Evolutionary conservation across 2,113 vertebrate species (phyloP).

Genomic region (Petrocephalus microphthalmus): DNA sequence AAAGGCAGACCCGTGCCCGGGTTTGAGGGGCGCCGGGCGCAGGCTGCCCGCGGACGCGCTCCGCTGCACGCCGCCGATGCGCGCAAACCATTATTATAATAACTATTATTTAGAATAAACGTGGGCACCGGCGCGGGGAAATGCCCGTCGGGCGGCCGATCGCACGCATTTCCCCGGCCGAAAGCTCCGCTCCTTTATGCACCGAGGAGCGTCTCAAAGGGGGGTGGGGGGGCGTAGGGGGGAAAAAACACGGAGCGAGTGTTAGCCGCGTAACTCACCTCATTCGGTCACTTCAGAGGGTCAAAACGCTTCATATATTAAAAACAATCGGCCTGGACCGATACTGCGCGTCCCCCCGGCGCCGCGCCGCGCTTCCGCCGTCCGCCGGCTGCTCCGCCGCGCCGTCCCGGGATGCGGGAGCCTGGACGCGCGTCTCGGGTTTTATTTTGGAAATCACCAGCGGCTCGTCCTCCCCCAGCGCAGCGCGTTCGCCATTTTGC

Average conservation of each 20-base stretch:
- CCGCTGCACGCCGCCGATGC: background rate
- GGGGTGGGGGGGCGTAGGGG: background rate
- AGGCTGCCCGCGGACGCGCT: background rate
- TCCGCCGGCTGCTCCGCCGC: conserved; percentile 15
- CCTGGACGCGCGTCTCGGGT: background rate
- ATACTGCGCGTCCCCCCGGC: conserved; percentile 23
- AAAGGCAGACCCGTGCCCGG: background rate
- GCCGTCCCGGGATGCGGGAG: background rate
- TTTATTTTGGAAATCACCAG: conserved; percentile 53
- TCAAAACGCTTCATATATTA: conserved; percentile 49
- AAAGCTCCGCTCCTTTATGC: background rate
- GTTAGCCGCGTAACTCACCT: conserved; percentile 61
- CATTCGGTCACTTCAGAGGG: conserved; percentile 76
- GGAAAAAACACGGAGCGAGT: conserved; percentile 42
- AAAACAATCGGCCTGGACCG: conserved; percentile 41
- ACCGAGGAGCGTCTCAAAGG: background rate
- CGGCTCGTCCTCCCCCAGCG: conserved; percentile 55
- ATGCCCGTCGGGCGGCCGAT: background rate
- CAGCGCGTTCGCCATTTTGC: conserved; percentile 80
- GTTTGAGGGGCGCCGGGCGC: background rate
- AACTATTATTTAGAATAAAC: background rate
- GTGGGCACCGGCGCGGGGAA: background rate
- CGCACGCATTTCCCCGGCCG: background rate
- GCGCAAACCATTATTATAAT: background rate
- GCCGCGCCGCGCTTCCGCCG: background rate